These are phyloP conservation scores for Drosophila pseudotakahashii DNA, from an alignment of 2,888 invertebrate genomes.

Conservation along the genomic window DNA sequence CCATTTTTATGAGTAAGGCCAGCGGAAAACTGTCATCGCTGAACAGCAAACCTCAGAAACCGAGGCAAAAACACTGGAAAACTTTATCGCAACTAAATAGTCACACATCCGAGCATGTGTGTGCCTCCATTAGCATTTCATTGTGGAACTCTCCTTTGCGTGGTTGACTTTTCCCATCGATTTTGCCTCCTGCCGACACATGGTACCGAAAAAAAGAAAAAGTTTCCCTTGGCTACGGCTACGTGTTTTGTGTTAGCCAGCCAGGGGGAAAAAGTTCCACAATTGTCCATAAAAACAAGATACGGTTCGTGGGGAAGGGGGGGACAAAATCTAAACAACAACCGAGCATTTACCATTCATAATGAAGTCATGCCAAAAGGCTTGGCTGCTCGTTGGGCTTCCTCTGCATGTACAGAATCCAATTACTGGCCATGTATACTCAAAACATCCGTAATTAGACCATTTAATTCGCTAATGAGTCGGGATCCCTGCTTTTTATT, in stretches of 20 bases:
- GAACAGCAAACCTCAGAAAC: conserved; percentile 15
- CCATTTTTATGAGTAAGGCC: background rate
- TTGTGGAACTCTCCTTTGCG: conserved; percentile 29
- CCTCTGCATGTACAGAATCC: conserved; percentile 19
- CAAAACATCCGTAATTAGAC: conserved; percentile 21
- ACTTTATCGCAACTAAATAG: conserved; percentile 33
- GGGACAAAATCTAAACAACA: conserved; percentile 26
- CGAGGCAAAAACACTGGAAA: conserved; percentile 13
- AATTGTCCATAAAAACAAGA: conserved; percentile 42
- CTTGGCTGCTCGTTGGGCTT: background rate
- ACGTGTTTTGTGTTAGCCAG: conserved; percentile 6
- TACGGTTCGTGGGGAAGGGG: background rate
- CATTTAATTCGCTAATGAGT: conserved; percentile 25
- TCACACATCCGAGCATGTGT: conserved; percentile 16
- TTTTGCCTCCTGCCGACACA: conserved; percentile 31
- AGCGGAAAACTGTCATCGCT: conserved; percentile 7
- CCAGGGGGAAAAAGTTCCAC: conserved; percentile 27
- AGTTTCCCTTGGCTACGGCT: conserved; percentile 27
- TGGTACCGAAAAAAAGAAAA: conserved; percentile 35
- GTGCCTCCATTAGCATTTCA: conserved; percentile 33
- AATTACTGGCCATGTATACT: conserved; percentile 26
- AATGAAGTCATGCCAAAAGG: conserved; percentile 42
- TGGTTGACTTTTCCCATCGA: conserved; percentile 43
- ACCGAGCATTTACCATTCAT: conserved; percentile 29
- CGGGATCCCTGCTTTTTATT: background rate